Conservation (phyloP, 2,797 vertebrate genomes). For the Poliocrania exsul region DNA sequence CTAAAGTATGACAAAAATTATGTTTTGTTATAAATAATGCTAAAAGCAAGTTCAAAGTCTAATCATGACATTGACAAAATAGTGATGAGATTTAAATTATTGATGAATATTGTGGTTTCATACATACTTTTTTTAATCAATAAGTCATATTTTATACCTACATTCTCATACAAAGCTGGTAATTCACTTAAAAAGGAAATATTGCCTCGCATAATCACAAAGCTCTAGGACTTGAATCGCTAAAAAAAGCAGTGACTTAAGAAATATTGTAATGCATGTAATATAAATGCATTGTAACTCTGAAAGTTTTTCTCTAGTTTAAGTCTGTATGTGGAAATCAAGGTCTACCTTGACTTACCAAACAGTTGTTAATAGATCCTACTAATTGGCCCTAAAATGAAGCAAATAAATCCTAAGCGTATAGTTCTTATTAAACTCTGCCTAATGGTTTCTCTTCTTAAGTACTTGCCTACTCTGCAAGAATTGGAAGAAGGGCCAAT, state of each 20-base stretch:
- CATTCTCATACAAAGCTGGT: background rate
- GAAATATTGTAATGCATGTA: background rate
- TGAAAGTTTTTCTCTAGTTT: background rate
- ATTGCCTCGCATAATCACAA: background rate
- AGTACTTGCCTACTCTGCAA: background rate
- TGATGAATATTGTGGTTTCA: background rate
- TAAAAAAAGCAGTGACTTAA: background rate
- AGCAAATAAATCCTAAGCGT: background rate
- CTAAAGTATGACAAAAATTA: background rate
- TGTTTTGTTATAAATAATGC: background rate
- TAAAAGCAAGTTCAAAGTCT: background rate
- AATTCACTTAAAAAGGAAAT: background rate
- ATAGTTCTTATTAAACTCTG: background rate
- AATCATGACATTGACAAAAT: background rate
- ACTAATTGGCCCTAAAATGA: background rate
- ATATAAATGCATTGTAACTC: background rate
- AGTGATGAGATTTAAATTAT: background rate
- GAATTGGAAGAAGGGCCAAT: background rate
- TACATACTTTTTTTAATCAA: background rate
- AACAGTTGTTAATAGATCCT: background rate
- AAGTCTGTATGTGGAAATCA: background rate
- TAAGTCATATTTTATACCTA: background rate
- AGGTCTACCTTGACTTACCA: background rate
- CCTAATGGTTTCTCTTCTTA: background rate
- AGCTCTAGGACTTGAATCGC: background rate